Base-by-base conservation (phyloP, 2,113 vertebrate species). In the Oreocharis arfaki region DNA sequence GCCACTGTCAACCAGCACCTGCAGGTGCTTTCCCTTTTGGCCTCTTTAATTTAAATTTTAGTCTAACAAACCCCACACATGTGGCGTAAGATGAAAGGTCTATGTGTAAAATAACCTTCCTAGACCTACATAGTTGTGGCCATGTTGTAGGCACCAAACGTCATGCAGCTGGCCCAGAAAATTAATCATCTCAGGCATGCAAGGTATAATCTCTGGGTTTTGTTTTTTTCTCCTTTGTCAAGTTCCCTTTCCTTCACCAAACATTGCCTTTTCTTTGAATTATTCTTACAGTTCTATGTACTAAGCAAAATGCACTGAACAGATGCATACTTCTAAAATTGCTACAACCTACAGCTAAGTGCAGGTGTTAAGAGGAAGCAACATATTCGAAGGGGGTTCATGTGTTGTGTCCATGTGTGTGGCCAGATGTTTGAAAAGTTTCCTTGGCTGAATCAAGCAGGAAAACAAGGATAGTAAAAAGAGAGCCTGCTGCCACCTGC, bases 401-500 rank as follows among this genome's bases (percentile, higher is more conserved):
- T 1, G 2, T 52, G 11, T 64, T 20, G 2, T 35, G 18, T 49
- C 17, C 33, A 7, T 68, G 26, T 53, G 6, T 44, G 30, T 42
- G 37, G 55, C 23, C 49, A 76, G 32, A 56, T 60, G 26, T 56
- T 42, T 79, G 33, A 33, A 35, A 76, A 80, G 60, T 69, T 78
- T 64, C 39, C 13, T 39, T 94, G 68, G 53, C 39, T 69, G 46
- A 90, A 78, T n/a, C 0, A 1, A 76, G 49, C 10, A 57, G 47
- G 84, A 84, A 61, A 76, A 33, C 2, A 3, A 76, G 42, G 20
- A 35, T 23, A 46, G 59, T 60, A 65, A 65, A 87, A 86, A 92
- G 47, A 78, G 89, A 95, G 56, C 78, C 89, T 94, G 79, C 94
- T 97, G 95, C 95, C 95, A 95, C 93, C 95, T 97, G 82, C 94